A percentile compares a stretch with the other conserved stretches of the same genome.
Evolutionary conservation across 2,888 invertebrate species (phyloP).

Genomic region (Endotricha flammealis): DNA sequence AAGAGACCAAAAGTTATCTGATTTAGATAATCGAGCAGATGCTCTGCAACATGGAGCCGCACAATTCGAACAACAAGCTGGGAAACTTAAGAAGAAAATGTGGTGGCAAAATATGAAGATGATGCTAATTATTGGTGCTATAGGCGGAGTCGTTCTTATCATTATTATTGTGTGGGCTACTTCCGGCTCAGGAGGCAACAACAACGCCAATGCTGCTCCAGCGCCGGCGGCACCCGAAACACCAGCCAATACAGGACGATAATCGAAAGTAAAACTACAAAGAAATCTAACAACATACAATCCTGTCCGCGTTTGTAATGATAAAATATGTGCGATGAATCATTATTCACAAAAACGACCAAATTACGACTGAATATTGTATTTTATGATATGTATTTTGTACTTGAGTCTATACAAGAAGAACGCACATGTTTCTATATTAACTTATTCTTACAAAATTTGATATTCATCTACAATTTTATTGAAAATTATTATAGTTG

Average conservation of each 20-base stretch:
- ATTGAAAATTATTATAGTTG: too few species aligned
- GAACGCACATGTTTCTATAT: constrained; percentile 25
- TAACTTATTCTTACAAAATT: constrained; percentile 13
- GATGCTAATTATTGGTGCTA: constrained; percentile 95
- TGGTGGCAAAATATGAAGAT: constrained; percentile 99
- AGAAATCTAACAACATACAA: constrained; percentile 23
- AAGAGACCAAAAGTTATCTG: constrained; percentile 96
- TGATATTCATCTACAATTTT: constrained; percentile 17
- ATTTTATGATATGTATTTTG: constrained; percentile 33
- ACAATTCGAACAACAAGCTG: constrained; percentile 97
- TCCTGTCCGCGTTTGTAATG: not conserved
- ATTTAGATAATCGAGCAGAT: constrained; percentile 96
- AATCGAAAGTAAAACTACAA: constrained; percentile 23
- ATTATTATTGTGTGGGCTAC: constrained; percentile 85
- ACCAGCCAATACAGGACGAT: constrained; percentile 40
- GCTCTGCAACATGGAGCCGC: constrained; percentile 96
- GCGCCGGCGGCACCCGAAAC: constrained; percentile 28
- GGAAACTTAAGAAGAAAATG: constrained; percentile 96
- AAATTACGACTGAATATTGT: constrained; percentile 37
- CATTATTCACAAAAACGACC: too few species aligned
- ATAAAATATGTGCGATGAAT: not conserved
- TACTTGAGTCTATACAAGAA: constrained; percentile 27
- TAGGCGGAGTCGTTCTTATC: constrained; percentile 88
- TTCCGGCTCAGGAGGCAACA: constrained; percentile 34
- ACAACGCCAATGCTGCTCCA: constrained; percentile 21